Evolutionary conservation across 2,888 invertebrate genomes (phyloP), one percentile per base, ranked within the genome.

Genomic region (Cryptosula pallasiana): DNA sequence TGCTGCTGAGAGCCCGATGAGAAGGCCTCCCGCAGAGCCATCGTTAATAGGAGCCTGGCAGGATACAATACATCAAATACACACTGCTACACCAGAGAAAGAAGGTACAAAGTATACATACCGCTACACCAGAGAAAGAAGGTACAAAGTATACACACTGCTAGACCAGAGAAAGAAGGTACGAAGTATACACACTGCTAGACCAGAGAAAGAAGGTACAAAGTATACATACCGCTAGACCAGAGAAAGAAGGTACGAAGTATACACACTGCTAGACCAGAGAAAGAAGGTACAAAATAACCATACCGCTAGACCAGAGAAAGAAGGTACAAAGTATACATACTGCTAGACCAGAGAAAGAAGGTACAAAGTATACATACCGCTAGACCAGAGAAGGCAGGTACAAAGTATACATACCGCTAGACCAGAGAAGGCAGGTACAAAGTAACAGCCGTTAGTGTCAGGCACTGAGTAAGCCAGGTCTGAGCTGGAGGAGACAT

Each of bases 221-320:
- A 99, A 97, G 84, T 95, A 96, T n/a, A 89, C 74, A 91, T 90
- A 74, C 87, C 84, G 0, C 96, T 0, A 98, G 86, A 0, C 97
- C 98, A 73, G 92, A 93, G 83, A 99, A 96, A 0, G 96, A 96
- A 0, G 97, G 96, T 35, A 98, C 97, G 84, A 99, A 97, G 84
- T 95, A 96, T n/a, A 89, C 74, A 91, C 90, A 74, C 87, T 84
- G 0, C 96, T 0, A 98, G 86, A 0, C 97, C 98, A 73, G 92
- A 93, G 83, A 99, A 96, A 0, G 96, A 96, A 0, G 97, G 96
- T 35, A 98, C 97, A 84, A 99, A 97, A 84, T 95, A 96, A 0
- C 96, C 74, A 91, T 90, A 74, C 87, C 84, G 0, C 96, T 0
- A 98, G 86, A 0, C 97, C 98, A 73, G 92, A 93, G 83, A 99